phyloP scores from a whole-genome alignment of 2,888 invertebrate genomes.

The Seira sanloemensis region DNA sequence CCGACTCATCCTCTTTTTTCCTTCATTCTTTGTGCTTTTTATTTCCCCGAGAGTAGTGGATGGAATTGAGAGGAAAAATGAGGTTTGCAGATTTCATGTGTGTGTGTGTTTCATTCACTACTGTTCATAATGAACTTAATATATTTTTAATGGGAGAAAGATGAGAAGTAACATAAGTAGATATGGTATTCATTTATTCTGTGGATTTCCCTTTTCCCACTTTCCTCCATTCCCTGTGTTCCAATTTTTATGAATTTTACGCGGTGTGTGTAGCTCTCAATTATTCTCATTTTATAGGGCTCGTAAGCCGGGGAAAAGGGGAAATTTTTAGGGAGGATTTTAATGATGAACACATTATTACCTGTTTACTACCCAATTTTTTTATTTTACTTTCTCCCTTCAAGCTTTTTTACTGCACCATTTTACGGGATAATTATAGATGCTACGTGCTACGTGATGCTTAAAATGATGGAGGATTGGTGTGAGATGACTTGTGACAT shows the following conservation, averaged over 20 bases:
- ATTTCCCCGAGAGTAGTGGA: neutral
- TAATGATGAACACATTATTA: slow-evolving; percentile 5
- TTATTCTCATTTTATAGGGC: too few relatives aligned
- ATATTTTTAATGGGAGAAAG: slow-evolving; percentile 13
- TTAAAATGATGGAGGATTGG: neutral
- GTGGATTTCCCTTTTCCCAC: neutral
- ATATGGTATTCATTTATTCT: neutral
- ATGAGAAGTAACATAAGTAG: neutral
- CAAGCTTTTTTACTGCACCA: slow-evolving; percentile 2
- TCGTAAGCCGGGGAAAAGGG: neutral
- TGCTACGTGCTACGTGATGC: neutral
- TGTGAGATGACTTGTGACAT: slow-evolving; percentile 16
- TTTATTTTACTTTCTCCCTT: slow-evolving; percentile 11
- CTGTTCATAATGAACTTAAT: slow-evolving; percentile 11
- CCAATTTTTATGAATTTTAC: neutral
- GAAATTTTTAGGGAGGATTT: slow-evolving; percentile 5
- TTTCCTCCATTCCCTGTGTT: neutral
- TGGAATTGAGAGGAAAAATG: neutral
- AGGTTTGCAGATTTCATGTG: slow-evolving; percentile 5
- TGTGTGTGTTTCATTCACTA: neutral
- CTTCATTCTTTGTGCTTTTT: too few relatives aligned
- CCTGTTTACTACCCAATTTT: slow-evolving; percentile 4
- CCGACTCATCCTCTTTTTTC: too few relatives aligned
- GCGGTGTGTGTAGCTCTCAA: neutral
- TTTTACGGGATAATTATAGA: slow-evolving; percentile 14